Conservation (phyloP, 2,113 vertebrate genomes). For the Carassius carassius region DNA sequence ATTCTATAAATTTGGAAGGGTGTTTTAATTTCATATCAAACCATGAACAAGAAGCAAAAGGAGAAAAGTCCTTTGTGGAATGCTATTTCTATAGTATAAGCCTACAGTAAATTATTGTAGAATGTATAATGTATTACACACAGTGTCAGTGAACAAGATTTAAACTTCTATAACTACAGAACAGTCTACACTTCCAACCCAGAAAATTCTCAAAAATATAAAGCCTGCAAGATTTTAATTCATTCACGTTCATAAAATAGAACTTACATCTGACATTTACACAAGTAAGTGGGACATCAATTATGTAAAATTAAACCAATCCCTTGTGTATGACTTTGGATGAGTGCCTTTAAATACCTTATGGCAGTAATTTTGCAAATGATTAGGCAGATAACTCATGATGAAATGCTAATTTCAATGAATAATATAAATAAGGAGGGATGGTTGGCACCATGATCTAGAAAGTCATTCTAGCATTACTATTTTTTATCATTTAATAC, state of each 20-base stretch:
- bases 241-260: not conserved
- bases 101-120: not conserved
- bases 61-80: not conserved
- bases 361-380: conserved; percentile 31
- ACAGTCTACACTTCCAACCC: not conserved
- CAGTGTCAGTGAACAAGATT: not conserved
- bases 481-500: not conserved
- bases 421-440: conserved; percentile 25
- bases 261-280: conserved; percentile 25
- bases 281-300: conserved; percentile 28
- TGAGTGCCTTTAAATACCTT: conserved; percentile 30
- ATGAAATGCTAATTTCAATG: conserved; percentile 11
- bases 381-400: conserved; percentile 23
- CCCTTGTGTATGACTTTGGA: conserved; percentile 32
- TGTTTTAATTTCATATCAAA: not conserved
- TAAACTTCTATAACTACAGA: not conserved
- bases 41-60: not conserved
- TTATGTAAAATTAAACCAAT: conserved; percentile 30
- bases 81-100: not conserved
- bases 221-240: not conserved
- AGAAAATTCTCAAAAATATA: not conserved
- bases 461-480: conserved; percentile 9
- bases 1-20: too few species aligned
- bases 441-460: conserved; percentile 11
- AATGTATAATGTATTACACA: not conserved